These are phyloP conservation scores for Phymatocera aterrima DNA, from an alignment of 2,888 invertebrate genomes.

Conservation along the genomic window DNA sequence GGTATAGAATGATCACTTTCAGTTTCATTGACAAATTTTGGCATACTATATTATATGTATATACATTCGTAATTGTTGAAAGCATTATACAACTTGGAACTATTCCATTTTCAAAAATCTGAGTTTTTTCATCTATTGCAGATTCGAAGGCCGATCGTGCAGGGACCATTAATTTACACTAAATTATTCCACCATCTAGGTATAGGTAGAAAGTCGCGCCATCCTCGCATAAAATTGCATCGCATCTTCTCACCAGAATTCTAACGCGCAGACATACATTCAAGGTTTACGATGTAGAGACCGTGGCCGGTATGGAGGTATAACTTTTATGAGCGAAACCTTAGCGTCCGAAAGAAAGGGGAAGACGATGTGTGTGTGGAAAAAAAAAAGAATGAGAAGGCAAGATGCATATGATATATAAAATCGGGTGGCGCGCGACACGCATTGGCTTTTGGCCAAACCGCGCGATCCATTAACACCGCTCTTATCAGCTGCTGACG, in stretches of 20 bases:
- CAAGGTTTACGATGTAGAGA: background rate
- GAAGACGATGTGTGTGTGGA: background rate
- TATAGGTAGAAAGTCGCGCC: background rate
- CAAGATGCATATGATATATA: conserved; percentile 27
- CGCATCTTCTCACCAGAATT: background rate
- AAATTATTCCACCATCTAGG: background rate
- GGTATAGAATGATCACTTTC: background rate
- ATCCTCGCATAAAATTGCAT: background rate
- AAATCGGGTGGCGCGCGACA: conserved; percentile 42
- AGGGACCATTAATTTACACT: background rate
- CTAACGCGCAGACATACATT: background rate
- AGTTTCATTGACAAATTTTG: background rate
- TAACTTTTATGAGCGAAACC: conserved; percentile 10
- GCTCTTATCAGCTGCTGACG: conserved; percentile 70
- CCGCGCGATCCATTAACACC: conserved; percentile 63
- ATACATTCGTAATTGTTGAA: too few relatives aligned
- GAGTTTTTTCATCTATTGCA: background rate
- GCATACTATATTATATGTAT: background rate
- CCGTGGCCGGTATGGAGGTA: background rate
- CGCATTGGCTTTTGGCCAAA: conserved; percentile 67
- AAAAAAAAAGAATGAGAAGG: background rate
- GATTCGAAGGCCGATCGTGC: background rate
- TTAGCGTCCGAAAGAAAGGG: background rate
- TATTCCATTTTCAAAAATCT: background rate
- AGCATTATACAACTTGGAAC: too few relatives aligned